These are phyloP conservation scores for Alligator mississippiensis DNA, from an alignment of 2,113 vertebrate genomes.

Conservation along the genomic window DNA sequence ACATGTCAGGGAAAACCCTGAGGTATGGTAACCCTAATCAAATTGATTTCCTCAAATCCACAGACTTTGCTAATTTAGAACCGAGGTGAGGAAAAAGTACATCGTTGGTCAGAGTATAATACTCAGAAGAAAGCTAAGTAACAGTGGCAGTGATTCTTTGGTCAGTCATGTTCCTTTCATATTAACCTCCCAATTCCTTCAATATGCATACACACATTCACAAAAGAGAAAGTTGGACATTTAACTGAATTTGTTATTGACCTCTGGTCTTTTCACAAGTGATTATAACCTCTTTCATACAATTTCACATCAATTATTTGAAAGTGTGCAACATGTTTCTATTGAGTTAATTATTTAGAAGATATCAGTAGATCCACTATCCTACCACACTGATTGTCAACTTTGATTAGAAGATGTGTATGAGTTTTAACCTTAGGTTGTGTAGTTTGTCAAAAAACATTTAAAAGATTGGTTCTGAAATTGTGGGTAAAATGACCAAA, in stretches of 20 bases:
- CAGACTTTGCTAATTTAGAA: background rate
- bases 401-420: background rate
- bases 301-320: no score
- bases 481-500: background rate
- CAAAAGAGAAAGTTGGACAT: no score
- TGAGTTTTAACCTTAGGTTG: background rate
- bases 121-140: background rate
- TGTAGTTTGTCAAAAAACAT: background rate
- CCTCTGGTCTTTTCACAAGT: no score
- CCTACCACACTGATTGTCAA: background rate
- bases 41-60: rapidly evolving
- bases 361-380: background rate
- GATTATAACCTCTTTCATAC: no score
- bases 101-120: background rate
- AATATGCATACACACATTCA: no score
- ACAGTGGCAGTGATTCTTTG: no score
- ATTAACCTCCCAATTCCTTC: no score
- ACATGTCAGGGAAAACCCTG: no score
- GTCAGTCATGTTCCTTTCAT: no score
- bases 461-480: background rate
- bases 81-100: background rate
- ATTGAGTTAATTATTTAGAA: background rate
- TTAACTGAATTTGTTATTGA: no score
- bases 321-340: background rate
- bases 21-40: no score